Percentiles rank a stretch among this genome's conserved stretches.
These are phyloP conservation scores for Andrena fulva DNA, from an alignment of 2,888 invertebrate genomes.

Conservation along the genomic window DNA sequence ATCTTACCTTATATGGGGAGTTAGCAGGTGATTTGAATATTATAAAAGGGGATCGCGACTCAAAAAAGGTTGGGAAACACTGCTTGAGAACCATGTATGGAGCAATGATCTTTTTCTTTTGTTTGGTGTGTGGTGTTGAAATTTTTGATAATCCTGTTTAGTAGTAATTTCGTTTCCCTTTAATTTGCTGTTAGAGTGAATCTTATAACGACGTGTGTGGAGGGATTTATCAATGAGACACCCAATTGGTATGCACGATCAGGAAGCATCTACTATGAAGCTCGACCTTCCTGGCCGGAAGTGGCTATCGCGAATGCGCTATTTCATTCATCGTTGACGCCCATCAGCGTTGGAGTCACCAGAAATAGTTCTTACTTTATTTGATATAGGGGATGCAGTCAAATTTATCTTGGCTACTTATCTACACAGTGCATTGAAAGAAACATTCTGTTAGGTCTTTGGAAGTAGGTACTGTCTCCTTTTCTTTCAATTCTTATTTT, in stretches of 20 bases:
- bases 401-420: conserved; percentile 3
- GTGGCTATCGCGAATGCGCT: conserved; percentile 50
- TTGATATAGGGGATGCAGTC: conserved; percentile 15
- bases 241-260: conserved; percentile 24
- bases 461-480: too few species aligned
- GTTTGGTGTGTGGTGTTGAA: too few species aligned
- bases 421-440: too few species aligned
- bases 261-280: conserved; percentile 22
- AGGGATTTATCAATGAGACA: conserved; percentile 12
- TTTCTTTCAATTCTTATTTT: too few species aligned
- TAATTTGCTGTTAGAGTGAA: neutral
- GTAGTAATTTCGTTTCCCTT: neutral
- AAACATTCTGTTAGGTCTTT: too few species aligned
- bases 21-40: too few species aligned
- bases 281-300: conserved; percentile 32
- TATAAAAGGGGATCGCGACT: too few species aligned
- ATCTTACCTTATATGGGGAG: too few species aligned
- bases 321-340: conserved; percentile 68
- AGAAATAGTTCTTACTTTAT: conserved; percentile 22
- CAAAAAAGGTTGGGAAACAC: too few species aligned
- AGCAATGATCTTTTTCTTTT: too few species aligned
- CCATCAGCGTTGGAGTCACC: conserved; percentile 48
- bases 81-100: too few species aligned
- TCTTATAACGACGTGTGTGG: neutral
- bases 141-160: neutral